phyloP scores from a whole-genome alignment of 2,113 vertebrate species.

The Rhizomys pruinosus region DNA sequence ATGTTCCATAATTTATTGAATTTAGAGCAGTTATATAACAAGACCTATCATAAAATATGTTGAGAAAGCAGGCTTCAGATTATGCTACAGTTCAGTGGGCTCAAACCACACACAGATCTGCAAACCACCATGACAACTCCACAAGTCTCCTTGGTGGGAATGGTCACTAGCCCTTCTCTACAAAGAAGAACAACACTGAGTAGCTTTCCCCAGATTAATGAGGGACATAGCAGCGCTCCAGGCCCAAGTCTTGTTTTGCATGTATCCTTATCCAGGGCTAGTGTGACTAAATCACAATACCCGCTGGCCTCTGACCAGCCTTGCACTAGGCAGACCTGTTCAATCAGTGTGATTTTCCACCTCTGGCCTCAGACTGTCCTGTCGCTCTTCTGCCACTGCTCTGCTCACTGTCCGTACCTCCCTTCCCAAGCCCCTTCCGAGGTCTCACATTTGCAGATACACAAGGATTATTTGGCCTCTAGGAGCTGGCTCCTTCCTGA shows the following conservation, averaged over 20 bases:
- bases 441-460: neutral
- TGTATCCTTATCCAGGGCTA: neutral
- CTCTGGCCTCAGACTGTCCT: neutral
- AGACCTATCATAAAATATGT: slow-evolving; percentile 44
- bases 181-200: neutral
- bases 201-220: neutral
- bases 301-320: neutral
- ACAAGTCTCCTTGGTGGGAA: neutral
- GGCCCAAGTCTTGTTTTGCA: neutral
- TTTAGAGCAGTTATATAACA: slow-evolving; percentile 16
- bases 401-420: neutral
- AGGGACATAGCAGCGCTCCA: neutral
- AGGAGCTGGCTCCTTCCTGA: neutral
- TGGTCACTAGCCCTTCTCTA: neutral
- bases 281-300: neutral
- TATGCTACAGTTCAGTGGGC: neutral
- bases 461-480: neutral
- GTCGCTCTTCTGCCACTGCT: neutral
- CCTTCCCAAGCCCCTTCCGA: neutral
- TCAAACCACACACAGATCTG: too few species aligned
- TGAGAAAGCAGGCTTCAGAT: neutral
- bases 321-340: neutral
- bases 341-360: neutral
- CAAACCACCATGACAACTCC: neutral
- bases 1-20: neutral